A percentile compares a stretch with the other conserved stretches of the same genome.
phyloP scores from a whole-genome alignment of 37 sponge, comb jelly and placozoan species.

The Oopsacas minuta region DNA sequence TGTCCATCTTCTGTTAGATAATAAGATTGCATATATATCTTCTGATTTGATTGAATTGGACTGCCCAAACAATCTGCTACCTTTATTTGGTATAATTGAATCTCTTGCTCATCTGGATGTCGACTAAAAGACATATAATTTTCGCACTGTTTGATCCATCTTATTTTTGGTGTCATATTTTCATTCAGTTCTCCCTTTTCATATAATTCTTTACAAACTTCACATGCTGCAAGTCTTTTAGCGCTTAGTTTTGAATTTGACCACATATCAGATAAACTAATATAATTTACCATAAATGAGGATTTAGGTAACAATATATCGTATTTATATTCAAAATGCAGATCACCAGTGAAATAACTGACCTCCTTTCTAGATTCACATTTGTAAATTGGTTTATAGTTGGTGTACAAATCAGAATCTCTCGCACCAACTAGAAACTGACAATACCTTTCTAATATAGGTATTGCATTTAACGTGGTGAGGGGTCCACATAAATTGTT shows the following conservation, averaged over 20 bases:
- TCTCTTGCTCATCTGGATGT: neutral
- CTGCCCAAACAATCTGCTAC: neutral
- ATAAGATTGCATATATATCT: neutral
- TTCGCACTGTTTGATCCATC: neutral
- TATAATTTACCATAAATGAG: neutral
- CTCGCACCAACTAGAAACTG: neutral
- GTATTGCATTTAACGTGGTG: neutral
- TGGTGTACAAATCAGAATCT: neutral
- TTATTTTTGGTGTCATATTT: neutral
- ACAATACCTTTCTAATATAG: neutral
- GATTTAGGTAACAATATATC: neutral
- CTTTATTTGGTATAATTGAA: neutral
- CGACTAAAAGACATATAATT: neutral
- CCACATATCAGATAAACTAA: neutral
- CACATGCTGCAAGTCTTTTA: neutral
- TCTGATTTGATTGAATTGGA: neutral
- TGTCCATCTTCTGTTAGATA: neutral
- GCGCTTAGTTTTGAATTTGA: neutral
- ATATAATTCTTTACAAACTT: neutral
- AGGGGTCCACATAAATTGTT: neutral
- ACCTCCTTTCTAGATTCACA: neutral
- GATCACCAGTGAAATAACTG: neutral
- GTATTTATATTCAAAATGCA: neutral
- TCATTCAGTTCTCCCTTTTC: neutral
- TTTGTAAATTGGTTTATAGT: neutral